Conservation (phyloP, 1,140 invertebrate species). For the Pseudomyrmex pallidus region DNA sequence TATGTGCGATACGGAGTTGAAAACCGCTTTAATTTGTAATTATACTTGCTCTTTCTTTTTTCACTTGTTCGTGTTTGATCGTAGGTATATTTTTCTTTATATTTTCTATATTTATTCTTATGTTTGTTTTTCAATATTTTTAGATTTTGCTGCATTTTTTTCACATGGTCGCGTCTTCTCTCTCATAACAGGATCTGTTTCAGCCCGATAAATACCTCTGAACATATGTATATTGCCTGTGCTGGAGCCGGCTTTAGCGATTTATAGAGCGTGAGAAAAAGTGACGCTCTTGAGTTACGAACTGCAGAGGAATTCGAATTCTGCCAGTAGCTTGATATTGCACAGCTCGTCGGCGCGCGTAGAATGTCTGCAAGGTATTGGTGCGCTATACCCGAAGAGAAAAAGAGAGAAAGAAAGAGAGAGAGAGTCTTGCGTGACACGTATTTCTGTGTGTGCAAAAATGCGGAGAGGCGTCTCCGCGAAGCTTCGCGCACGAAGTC, state of each 20-base stretch:
- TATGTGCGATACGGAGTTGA: background rate
- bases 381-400: background rate
- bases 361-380: constrained; percentile 48
- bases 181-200: background rate
- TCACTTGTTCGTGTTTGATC: background rate
- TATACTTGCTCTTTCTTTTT: background rate
- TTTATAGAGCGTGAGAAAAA: constrained; percentile 39
- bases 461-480: background rate
- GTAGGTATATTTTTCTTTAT: too few relatives aligned
- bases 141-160: background rate
- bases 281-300: constrained; percentile 51
- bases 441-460: constrained; percentile 13
- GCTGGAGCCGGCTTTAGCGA: constrained; percentile 7
- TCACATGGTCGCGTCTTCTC: too few relatives aligned
- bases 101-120: too few relatives aligned
- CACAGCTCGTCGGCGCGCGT: constrained; percentile 43
- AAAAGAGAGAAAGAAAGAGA: too few relatives aligned
- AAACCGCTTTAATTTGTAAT: background rate
- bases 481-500: background rate
- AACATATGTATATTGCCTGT: background rate
- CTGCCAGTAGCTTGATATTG: constrained; percentile 54
- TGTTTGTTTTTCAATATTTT: too few relatives aligned
- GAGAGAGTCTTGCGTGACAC: constrained; percentile 18
- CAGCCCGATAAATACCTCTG: background rate
- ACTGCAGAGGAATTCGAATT: constrained; percentile 49